These are phyloP conservation scores for Euwallacea similis DNA, from an alignment of 1,140 invertebrate genomes.

Conservation along the genomic window DNA sequence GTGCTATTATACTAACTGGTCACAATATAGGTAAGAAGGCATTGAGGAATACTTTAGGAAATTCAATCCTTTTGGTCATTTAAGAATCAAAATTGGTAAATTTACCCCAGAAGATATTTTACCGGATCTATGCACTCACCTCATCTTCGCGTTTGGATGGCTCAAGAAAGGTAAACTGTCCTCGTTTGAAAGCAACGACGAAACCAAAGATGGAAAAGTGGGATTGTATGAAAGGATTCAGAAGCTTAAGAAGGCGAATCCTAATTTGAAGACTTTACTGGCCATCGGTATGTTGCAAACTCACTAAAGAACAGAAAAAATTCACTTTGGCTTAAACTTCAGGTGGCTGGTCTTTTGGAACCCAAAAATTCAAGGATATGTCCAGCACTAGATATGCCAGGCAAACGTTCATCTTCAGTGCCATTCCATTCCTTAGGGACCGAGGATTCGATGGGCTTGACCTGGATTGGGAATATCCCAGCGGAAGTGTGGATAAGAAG, in stretches of 20 bases:
- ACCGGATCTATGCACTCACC: constrained; percentile 91
- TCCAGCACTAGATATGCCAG: constrained; percentile 81
- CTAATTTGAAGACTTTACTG: constrained; percentile 84
- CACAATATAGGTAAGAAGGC: constrained; percentile 69
- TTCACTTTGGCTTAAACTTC: constrained; percentile 31
- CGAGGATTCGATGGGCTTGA: constrained; percentile 89
- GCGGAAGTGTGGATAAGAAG: constrained; percentile 89
- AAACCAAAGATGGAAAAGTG: constrained; percentile 88
- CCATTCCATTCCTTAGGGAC: constrained; percentile 86
- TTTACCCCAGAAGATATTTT: constrained; percentile 94
- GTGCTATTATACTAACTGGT: constrained; percentile 98
- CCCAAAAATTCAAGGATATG: constrained; percentile 94
- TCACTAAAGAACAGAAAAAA: background rate
- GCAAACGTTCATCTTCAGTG: constrained; percentile 92
- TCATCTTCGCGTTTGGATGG: constrained; percentile 96
- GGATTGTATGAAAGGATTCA: constrained; percentile 87
- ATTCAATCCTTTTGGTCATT: background rate
- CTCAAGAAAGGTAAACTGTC: constrained; percentile 91
- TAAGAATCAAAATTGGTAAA: constrained; percentile 85
- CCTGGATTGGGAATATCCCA: constrained; percentile 97
- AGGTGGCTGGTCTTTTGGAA: constrained; percentile 95
- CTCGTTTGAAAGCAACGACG: constrained; percentile 90
- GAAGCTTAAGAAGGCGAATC: constrained; percentile 83
- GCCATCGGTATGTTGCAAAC: constrained; percentile 74
- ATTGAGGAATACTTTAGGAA: background rate